Evolutionary conservation across 2,888 invertebrate species (phyloP).

Genomic region (Parnassius smintheus): DNA sequence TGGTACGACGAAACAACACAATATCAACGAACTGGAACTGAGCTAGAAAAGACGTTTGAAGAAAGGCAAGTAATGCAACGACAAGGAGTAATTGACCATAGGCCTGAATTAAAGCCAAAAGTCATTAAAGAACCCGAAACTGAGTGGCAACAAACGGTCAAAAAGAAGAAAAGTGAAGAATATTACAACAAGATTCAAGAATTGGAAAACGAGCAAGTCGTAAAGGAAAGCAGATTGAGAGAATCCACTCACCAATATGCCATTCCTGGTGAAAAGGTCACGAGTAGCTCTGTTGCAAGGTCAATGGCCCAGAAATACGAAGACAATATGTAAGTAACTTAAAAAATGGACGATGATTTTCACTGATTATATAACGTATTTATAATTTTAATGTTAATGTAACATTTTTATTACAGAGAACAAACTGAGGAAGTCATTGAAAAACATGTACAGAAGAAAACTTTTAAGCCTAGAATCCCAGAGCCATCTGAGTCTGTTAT

Average conservation of each 20-base stretch:
- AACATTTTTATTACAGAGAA: conserved; percentile 76
- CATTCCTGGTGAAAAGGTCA: conserved; percentile 91
- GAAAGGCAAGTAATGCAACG: conserved; percentile 88
- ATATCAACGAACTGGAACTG: conserved; percentile 92
- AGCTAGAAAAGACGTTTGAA: conserved; percentile 93
- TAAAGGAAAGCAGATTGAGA: conserved; percentile 89
- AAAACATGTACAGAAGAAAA: conserved; percentile 72
- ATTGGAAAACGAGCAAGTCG: conserved; percentile 91
- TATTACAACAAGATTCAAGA: conserved; percentile 91
- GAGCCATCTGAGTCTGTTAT: conserved; percentile 92
- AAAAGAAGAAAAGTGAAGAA: conserved; percentile 90
- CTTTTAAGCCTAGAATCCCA: conserved; percentile 80
- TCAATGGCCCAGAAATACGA: conserved; percentile 95
- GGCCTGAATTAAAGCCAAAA: conserved; percentile 84
- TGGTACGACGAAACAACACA: conserved; percentile 96
- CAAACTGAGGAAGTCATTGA: conserved; percentile 79
- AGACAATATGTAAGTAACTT: conserved; percentile 88
- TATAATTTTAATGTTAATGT: neutral
- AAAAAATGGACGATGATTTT: neutral
- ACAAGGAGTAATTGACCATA: conserved; percentile 83
- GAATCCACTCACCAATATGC: conserved; percentile 91
- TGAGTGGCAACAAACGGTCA: conserved; percentile 92
- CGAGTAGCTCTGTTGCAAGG: conserved; percentile 87
- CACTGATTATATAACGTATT: neutral
- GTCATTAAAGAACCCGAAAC: conserved; percentile 87